phyloP scores from a whole-genome alignment of 2,113 vertebrate genomes.

The Rhombomys opimus region DNA sequence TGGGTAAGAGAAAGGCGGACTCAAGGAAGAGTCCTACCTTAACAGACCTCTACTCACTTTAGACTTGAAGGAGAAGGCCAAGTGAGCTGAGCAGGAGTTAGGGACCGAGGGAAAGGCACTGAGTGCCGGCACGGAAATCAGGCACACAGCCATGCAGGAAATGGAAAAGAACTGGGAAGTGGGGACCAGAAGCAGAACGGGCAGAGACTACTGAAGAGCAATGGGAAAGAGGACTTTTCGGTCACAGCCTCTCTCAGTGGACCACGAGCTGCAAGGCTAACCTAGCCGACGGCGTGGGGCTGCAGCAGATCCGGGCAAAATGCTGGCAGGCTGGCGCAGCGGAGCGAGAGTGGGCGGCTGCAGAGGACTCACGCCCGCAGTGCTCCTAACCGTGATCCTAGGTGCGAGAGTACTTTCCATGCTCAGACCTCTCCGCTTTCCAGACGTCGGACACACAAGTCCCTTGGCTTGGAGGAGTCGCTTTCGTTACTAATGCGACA shows the following conservation, averaged over 20 bases:
- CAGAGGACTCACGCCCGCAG: fast-evolving
- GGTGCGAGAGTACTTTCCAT: not conserved
- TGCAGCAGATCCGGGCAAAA: too few relatives aligned
- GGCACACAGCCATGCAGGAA: not conserved
- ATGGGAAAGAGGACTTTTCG: fast-evolving
- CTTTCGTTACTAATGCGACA: not conserved
- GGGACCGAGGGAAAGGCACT: fast-evolving
- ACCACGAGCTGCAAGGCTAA: not conserved
- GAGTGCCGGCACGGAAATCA: fast-evolving
- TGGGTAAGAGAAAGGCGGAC: not conserved
- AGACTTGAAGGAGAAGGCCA: not conserved
- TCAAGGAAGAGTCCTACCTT: not conserved
- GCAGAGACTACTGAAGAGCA: not conserved
- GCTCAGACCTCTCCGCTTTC: not conserved
- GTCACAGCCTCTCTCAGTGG: fast-evolving
- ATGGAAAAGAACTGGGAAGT: too few relatives aligned
- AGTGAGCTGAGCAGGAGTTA: not conserved
- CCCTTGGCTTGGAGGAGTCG: not conserved
- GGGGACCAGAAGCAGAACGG: not conserved
- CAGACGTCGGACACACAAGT: not conserved
- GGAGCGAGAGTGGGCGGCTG: not conserved
- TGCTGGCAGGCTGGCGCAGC: fast-evolving
- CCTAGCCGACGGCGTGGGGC: not conserved
- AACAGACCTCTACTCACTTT: not conserved
- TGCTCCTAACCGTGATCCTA: not conserved